Evolutionary conservation across 2,797 vertebrate genomes (phyloP), one percentile per base, ranked within the genome.

Genomic region (Rhynchonycteris naso): DNA sequence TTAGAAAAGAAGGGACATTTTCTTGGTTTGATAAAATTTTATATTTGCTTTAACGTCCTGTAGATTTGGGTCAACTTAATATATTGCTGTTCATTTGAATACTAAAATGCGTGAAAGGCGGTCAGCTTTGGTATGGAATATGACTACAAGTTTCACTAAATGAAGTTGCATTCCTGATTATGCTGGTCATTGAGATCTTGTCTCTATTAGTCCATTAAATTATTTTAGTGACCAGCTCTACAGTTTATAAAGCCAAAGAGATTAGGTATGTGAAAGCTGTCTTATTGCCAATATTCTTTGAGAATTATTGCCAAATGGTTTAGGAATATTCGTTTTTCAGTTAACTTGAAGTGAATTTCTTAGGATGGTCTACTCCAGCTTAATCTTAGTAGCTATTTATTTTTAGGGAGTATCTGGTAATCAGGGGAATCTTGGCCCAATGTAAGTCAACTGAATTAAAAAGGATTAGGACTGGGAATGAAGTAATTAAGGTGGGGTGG

Each of bases 1-100:
- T 11, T 71, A 43, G 66, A 93, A 88, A 71, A 78, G 83, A n/a
- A 76, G 43, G 26, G 33, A 92, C 52, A 28, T 86, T 82, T 56
- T 90, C 38, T 83, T 88, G 54, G 71, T 92, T 91, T 80, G 61
- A 50, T 88, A 15, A 75, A 28, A 30, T 84, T 79, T 89, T 87
- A 59, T 81, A 43, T 50, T 76, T 82, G 47, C 54, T 81, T 56
- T 84, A 88, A 88, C 87, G 38, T 54, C 43, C 14, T 50, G 0
- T 93, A 65, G 66, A 80, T 91, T 84, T 85, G 21, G 33, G 35
- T 50, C 12, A 63, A 89, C 15, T 56, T 52, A 86, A 79, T 69
- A 71, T 79, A 78, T 69, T 91, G 75, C 43, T 59, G 26, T 82
- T 83, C n/a, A 65, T 92, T 63, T 89, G 35, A 33, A 65, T 66